These are phyloP conservation scores for Umimayanthus chanpuru DNA, from an alignment of 92 coral and sea anemone genomes.

Conservation along the genomic window DNA sequence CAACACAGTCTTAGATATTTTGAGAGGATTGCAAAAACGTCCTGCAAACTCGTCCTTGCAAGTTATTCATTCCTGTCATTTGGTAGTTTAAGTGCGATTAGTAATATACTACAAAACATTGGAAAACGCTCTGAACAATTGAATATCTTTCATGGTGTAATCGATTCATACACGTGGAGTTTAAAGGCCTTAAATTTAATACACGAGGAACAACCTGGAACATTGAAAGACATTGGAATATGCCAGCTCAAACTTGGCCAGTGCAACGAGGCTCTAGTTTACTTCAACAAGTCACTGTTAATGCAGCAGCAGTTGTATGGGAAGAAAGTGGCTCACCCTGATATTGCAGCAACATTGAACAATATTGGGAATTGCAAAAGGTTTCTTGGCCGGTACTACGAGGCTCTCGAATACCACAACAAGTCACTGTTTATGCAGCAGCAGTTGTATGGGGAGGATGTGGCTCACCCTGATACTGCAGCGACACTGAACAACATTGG, in stretches of 20 bases:
- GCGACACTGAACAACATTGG: conserved; percentile 19
- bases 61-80: neutral
- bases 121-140: neutral
- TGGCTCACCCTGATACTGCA: conserved; percentile 7
- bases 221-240: neutral
- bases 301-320: neutral
- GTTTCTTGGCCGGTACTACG: neutral
- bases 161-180: conserved; percentile 2
- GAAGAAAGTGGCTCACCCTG: neutral
- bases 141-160: neutral
- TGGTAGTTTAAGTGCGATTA: neutral
- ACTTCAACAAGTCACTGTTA: neutral
- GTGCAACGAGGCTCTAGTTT: neutral
- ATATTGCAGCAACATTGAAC: neutral
- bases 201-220: neutral
- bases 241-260: neutral
- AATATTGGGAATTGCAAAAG: neutral
- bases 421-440: neutral
- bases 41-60: conserved; percentile 6
- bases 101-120: neutral
- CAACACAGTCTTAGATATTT: neutral
- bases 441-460: too few species aligned
- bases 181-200: neutral
- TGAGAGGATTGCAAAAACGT: neutral
- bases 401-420: neutral